Evolutionary conservation across 2,113 vertebrate genomes (phyloP), one percentile per base, ranked within the genome.

Genomic region (Emydocephalus ijimae): DNA sequence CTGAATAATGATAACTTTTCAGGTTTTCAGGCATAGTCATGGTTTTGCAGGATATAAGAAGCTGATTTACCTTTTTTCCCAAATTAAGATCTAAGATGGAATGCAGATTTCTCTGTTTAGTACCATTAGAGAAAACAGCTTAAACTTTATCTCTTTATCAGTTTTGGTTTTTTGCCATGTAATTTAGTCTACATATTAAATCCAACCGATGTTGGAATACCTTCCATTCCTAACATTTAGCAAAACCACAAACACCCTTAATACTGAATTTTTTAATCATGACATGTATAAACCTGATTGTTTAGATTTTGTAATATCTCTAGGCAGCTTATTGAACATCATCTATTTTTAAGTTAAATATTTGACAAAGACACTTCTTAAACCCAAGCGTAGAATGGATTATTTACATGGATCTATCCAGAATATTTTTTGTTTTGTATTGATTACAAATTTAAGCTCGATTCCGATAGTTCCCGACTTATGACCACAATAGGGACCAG

Each of bases 11-110:
- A 93, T 24, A 85, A 88, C 94, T 91, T n/a, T 92, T 87, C 0
- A 2, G 93, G 29, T 54, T 87, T 92, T 92, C 24, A 61, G 9
- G 91, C 87, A 64, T 48, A 0, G 11, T 69, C 9, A 88, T 4
- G 20, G 23, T 18, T 89, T 55, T 56, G 61, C 24, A 15, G 61
- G 43, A 85, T 59, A 54, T n/a, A 39, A 94, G 92, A 94, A 92
- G 88, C 85, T 94, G 93, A 92, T 96, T 95, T 6, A n/a, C 26
- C 69, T 6, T 24, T 24, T 91, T 55, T 54, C 12, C 34, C 12
- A 91, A 86, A 87, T 69, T 15, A 12, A 85, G 64, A 86, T 88
- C 57, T 4, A 10, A 74, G 91, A 91, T 94, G 15, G 0, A 45
- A 43, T 29, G 1, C 12, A 87, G 34, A 64, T 85, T 64, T 6